A percentile compares a stretch with the other conserved stretches of the same genome.
Evolutionary conservation across 2,888 invertebrate genomes (phyloP).

Genomic region (Trichogramma dendrolimi): DNA sequence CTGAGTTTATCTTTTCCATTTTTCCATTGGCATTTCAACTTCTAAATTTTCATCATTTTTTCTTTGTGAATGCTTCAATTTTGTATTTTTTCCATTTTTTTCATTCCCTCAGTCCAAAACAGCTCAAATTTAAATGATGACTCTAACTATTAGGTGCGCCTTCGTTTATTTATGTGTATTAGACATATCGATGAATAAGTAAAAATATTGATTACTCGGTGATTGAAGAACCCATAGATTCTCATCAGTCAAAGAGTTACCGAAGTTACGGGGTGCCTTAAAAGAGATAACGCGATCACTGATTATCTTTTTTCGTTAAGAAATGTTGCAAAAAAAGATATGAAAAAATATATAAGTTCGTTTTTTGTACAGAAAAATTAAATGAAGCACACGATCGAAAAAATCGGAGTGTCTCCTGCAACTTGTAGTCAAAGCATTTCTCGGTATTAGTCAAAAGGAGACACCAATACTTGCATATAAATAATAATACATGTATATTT

Average conservation of each 20-base stretch:
- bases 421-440: conserved; percentile 21
- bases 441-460: conserved; percentile 20
- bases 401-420: conserved; percentile 16
- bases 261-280: conserved; percentile 27
- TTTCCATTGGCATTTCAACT: conserved; percentile 13
- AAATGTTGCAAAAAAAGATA: conserved; percentile 5
- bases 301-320: conserved; percentile 1
- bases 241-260: conserved; percentile 26
- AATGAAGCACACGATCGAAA: neutral
- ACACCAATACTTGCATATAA: neutral
- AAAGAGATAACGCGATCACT: conserved; percentile 25
- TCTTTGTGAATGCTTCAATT: conserved; percentile 29
- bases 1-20: neutral
- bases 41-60: conserved; percentile 25
- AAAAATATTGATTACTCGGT: conserved; percentile 16
- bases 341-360: conserved; percentile 1
- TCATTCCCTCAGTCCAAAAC: conserved; percentile 13
- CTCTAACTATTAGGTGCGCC: conserved; percentile 18
- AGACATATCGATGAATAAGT: neutral
- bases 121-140: conserved; percentile 19
- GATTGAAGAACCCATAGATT: conserved; percentile 26
- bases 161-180: conserved; percentile 4
- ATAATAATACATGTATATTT: too few relatives aligned
- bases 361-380: conserved; percentile 22
- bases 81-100: conserved; percentile 10